A percentile compares a stretch with the other conserved stretches of the same genome.
Evolutionary conservation across 2,888 invertebrate species (phyloP).

Genomic region (Flexamia atlantica): DNA sequence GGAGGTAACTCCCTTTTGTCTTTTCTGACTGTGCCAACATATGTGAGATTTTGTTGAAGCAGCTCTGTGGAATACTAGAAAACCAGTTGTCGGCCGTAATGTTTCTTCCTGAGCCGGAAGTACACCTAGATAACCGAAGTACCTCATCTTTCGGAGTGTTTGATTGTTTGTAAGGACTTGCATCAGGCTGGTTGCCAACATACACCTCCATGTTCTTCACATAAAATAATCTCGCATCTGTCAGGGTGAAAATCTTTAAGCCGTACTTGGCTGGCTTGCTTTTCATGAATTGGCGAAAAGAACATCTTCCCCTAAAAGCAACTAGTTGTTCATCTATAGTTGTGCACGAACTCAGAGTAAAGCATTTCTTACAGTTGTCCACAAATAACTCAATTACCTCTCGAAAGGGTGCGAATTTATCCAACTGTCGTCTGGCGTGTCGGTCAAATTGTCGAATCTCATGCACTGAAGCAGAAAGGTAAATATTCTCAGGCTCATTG

Average conservation of each 20-base stretch:
- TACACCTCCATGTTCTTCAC: conserved; percentile 53
- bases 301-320: conserved; percentile 57
- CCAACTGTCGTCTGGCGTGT: conserved; percentile 10
- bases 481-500: conserved; percentile 44
- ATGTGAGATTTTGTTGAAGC: not conserved
- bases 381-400: conserved; percentile 55
- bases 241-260: conserved; percentile 50
- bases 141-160: conserved; percentile 57
- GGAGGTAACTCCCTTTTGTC: conserved; percentile 43
- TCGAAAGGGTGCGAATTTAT: conserved; percentile 50
- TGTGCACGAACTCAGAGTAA: not conserved
- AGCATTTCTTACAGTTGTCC: conserved; percentile 46
- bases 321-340: conserved; percentile 59
- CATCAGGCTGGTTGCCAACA: conserved; percentile 26
- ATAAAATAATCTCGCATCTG: conserved; percentile 53
- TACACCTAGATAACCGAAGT: conserved; percentile 8
- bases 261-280: conserved; percentile 59
- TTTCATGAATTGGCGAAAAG: conserved; percentile 52
- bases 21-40: conserved; percentile 45
- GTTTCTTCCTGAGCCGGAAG: conserved; percentile 26
- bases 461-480: conserved; percentile 39
- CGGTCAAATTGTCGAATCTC: conserved; percentile 50
- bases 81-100: conserved; percentile 50
- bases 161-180: conserved; percentile 46
- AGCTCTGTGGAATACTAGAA: conserved; percentile 9